These are phyloP conservation scores for Xiphydria camelus DNA, from an alignment of 2,888 invertebrate genomes.

Conservation along the genomic window DNA sequence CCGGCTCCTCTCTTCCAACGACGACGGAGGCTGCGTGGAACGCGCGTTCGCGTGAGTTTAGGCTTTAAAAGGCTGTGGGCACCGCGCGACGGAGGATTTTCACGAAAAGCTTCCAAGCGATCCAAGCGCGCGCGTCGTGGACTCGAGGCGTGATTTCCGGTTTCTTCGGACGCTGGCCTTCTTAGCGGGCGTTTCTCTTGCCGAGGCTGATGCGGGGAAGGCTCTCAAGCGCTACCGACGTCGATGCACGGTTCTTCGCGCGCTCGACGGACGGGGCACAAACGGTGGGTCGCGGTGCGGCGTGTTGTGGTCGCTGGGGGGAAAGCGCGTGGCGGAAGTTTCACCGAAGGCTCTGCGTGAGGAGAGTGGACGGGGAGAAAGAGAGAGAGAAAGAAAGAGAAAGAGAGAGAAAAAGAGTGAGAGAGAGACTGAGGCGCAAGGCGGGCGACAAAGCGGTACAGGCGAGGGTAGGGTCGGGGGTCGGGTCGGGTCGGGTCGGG, in stretches of 20 bases:
- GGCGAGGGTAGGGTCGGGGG: conserved; percentile 29
- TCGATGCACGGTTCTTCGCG: too few species aligned
- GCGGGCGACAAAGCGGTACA: conserved; percentile 31
- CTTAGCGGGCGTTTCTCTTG: conserved; percentile 6
- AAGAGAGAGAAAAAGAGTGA: conserved; percentile 24
- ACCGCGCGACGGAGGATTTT: too few species aligned
- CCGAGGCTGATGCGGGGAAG: conserved; percentile 16
- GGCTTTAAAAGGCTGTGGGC: too few species aligned
- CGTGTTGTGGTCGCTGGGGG: too few species aligned
- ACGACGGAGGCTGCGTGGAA: too few species aligned
- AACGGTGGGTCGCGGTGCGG: conserved; percentile 13
- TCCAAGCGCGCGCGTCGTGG: too few species aligned
- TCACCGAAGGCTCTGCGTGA: too few species aligned
- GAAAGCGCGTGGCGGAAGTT: conserved; percentile 7
- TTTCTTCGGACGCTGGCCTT: conserved; percentile 13
- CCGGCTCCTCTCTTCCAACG: too few species aligned
- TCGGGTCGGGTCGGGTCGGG: conserved; percentile 19
- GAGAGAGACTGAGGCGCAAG: conserved; percentile 24
- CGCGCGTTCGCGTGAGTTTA: too few species aligned
- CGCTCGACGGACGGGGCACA: conserved; percentile 16
- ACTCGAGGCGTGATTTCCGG: too few species aligned
- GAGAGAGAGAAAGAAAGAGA: conserved; percentile 16
- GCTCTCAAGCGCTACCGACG: too few species aligned
- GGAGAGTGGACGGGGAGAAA: conserved; percentile 9
- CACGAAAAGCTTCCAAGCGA: too few species aligned